Conservation (phyloP, 2,113 vertebrate genomes). For the Verasper variegatus region DNA sequence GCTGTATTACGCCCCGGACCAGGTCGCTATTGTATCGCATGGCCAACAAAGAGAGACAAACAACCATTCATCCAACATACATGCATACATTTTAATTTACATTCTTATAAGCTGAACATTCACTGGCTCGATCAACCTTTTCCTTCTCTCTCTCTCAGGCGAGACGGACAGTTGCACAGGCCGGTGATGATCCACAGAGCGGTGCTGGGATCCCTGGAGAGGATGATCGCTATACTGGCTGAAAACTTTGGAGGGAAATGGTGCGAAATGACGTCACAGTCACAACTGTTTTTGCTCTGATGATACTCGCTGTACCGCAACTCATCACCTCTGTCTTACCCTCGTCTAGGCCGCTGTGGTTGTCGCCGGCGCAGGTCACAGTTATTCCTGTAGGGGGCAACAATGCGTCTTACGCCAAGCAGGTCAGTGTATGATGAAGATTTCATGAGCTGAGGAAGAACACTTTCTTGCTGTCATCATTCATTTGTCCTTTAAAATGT, state of each 20-base stretch:
- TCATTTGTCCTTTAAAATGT: slow-evolving; percentile 6
- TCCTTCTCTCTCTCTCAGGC: slow-evolving; percentile 61
- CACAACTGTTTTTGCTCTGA: background rate
- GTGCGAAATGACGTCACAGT: slow-evolving; percentile 83
- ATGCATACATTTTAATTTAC: too few species aligned
- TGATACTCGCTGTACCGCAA: background rate
- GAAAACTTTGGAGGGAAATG: slow-evolving; percentile 91
- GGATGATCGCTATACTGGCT: slow-evolving; percentile 90
- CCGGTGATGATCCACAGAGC: slow-evolving; percentile 93
- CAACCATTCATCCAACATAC: too few species aligned
- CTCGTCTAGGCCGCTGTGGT: slow-evolving; percentile 88
- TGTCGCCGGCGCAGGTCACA: slow-evolving; percentile 89
- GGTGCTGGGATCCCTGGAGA: slow-evolving; percentile 91
- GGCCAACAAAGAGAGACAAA: too few species aligned
- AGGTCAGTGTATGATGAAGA: slow-evolving; percentile 79
- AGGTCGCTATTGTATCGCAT: too few species aligned
- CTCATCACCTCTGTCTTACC: background rate
- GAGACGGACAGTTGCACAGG: slow-evolving; percentile 72
- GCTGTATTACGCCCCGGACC: background rate
- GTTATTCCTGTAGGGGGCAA: slow-evolving; percentile 86
- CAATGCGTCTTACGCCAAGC: slow-evolving; percentile 82
- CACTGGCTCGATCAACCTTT: too few species aligned
- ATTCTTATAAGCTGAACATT: too few species aligned
- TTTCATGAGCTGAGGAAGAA: background rate
- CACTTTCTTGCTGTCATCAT: slow-evolving; percentile 1